Conservation (phyloP, 1,140 invertebrate genomes). For the Antheraea mylitta region DNA sequence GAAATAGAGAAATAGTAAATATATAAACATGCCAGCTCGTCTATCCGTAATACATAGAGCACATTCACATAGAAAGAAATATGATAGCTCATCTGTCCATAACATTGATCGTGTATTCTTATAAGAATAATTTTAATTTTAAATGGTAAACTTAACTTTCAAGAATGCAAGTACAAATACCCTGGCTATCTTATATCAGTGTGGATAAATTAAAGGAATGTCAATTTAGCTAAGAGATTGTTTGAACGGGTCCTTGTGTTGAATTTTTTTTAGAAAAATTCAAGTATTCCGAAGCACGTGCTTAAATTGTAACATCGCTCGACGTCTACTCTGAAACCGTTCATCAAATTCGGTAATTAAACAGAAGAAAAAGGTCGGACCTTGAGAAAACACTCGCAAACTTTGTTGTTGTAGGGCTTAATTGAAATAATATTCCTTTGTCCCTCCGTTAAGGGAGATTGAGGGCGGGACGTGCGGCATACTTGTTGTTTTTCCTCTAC, state of each 20-base stretch:
- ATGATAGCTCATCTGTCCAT: no score
- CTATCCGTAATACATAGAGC: no score
- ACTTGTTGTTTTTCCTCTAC: constrained; percentile 45
- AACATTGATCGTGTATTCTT: no score
- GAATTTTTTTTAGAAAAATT: neutral
- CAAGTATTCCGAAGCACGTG: neutral
- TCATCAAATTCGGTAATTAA: constrained; percentile 18
- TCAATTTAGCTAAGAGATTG: neutral
- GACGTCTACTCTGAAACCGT: constrained; percentile 1
- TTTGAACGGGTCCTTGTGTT: neutral
- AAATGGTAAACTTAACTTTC: no score
- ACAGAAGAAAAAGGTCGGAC: constrained; percentile 15
- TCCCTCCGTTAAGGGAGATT: constrained; percentile 46
- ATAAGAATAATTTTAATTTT: no score
- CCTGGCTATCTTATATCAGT: no score
- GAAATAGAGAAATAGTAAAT: no score
- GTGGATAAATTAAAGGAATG: neutral
- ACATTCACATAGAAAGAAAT: no score
- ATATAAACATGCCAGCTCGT: no score
- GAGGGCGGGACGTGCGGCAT: constrained; percentile 40
- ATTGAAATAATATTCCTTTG: constrained; percentile 60
- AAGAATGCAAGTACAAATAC: no score
- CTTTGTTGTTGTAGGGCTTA: constrained; percentile 35
- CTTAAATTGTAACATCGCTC: neutral
- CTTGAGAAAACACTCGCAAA: constrained; percentile 25